Evolutionary conservation across 2,888 invertebrate species (phyloP), one percentile per base, ranked within the genome.

Genomic region (Hemistola chrysoprasaria): DNA sequence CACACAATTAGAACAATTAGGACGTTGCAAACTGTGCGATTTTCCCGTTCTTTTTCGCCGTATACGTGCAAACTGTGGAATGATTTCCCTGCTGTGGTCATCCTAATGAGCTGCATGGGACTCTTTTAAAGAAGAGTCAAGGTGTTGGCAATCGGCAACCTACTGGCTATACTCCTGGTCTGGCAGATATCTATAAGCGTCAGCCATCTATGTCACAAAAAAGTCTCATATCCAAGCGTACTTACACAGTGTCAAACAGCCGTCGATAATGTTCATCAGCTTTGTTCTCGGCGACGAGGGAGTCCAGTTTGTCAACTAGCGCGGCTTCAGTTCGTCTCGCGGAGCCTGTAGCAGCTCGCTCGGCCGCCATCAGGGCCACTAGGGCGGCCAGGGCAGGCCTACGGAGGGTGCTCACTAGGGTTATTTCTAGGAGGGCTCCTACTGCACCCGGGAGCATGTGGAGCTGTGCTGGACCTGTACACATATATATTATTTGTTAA

Each of bases 201-300:
- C 9, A n/a, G 22, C 31, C 21, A 31, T 10, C 2, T 8, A 1
- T 16, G 7, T 22, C n/a, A 24, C 6, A 9, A 11, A 22, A 4
- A n/a, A 9, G 6, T 6, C n/a, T n/a, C n/a, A n/a, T n/a, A n/a
- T n/a, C n/a, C n/a, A 10, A 22, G 8, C 6, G 6, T 33, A 94
- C 97, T 96, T 90, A 98, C 98, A 98, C 97, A 36, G 97, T 96
- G 67, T 97, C 96, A 74, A 98, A 98, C n/a, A 98, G 91, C 48
- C 96, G 92, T 45, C 96, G 90, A 71, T 98, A 98, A 68, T 97
- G 96, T 67, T 96, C 96, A 62, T 98, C 98, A 0, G 98, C 98
- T 70, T 97, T 97, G 74, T 97, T 97, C 66, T 97, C 96, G 42
- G 97, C 97, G 28, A 98, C 95, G 11, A 97, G 86, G 50, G 96